Base-by-base conservation (phyloP, 2,888 invertebrate genomes). In the Thumatha senex region DNA sequence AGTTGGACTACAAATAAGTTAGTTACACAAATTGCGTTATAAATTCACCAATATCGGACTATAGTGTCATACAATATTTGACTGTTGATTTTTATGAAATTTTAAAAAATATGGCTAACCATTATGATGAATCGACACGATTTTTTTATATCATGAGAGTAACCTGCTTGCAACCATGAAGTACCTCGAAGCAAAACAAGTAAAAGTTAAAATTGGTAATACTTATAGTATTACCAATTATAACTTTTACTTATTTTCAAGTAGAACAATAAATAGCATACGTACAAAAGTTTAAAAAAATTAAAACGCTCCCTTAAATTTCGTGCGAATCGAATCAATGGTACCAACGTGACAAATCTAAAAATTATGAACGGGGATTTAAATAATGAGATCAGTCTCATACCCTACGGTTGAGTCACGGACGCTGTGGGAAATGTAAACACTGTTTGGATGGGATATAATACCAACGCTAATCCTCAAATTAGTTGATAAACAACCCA, bases 391-490 rank as follows among this genome's bases (percentile, higher is more conserved):
- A 84, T 85, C 81, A 68, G 73, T 67, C 48, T 68, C 65, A 61
- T 75, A 69, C 84, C 86, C 84, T 70, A 65, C 65, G 60, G 68
- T 63, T 56, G 63, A 57, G 66, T 67, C 69, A 67, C 54, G 67
- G 62, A 64, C 56, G 68, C 77, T 86, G 86, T 90, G 90, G 86
- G 90, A 91, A 91, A 89, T 70, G 88, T 82, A 90, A 90, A 91
- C 88, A 89, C 65, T 62, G 71, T 72, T 75, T 71, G 65, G 74
- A 66, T 63, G 65, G 63, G 70, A 63, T 72, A 76, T 82, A 78
- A 78, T 76, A 72, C 77, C 72, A 68, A 72, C 72, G 72, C 68
- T 84, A 81, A 86, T 82, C 81, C 79, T 67, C 80, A 82, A 86
- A 87, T 86, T 87, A 86, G 80, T 76, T 75, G 80, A 79, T 80